Evolutionary conservation across 1,140 invertebrate genomes (phyloP).

Genomic region (Nasonia vitripennis): DNA sequence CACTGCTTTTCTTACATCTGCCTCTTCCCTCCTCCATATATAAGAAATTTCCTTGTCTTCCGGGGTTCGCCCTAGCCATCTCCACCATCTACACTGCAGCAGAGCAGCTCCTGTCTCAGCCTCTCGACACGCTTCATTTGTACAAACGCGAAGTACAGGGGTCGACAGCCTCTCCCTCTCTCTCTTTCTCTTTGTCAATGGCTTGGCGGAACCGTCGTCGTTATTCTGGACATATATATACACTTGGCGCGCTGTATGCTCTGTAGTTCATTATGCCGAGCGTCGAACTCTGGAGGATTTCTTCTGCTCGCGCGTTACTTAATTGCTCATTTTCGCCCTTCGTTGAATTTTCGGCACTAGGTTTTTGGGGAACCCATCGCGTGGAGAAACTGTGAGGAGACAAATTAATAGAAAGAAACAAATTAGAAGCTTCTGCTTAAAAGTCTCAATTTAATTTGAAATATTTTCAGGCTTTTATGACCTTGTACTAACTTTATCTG

Average conservation of each 20-base stretch:
- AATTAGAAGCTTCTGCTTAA: no score
- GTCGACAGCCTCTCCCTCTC: neutral
- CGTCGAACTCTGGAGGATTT: neutral
- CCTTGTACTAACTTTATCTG: no score
- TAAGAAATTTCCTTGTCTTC: neutral
- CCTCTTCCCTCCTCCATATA: neutral
- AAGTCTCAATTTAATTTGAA: no score
- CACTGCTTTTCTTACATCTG: neutral
- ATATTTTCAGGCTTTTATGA: no score
- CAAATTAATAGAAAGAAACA: no score
- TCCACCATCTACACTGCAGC: neutral
- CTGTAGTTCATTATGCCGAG: neutral
- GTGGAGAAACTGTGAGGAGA: no score
- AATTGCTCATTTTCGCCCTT: neutral
- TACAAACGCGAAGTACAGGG: neutral
- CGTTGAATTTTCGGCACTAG: neutral
- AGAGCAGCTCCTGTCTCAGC: neutral
- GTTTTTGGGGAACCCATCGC: neutral
- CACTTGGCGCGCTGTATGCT: neutral
- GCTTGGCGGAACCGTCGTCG: neutral
- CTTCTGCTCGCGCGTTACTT: neutral
- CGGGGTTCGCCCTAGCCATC: neutral
- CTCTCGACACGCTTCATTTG: constrained; percentile 37
- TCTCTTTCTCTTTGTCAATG: constrained; percentile 18
- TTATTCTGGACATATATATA: neutral